These are phyloP conservation scores for Ctenicera cuprea DNA, from an alignment of 2,888 invertebrate species.

Conservation along the genomic window DNA sequence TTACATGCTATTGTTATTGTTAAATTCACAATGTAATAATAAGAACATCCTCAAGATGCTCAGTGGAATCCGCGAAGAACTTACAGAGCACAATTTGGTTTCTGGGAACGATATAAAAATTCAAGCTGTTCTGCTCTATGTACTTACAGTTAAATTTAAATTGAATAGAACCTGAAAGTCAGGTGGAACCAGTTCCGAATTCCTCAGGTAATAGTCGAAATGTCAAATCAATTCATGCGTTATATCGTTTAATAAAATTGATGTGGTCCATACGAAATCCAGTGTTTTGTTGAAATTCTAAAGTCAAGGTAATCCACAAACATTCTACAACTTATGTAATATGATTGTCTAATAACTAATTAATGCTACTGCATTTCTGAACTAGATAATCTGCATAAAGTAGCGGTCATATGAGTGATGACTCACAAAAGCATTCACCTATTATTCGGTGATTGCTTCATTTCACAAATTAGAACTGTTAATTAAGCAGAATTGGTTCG, in stretches of 20 bases:
- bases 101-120: too few species aligned
- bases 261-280: slow-evolving; percentile 16
- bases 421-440: slow-evolving; percentile 5
- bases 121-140: not conserved
- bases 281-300: slow-evolving; percentile 3
- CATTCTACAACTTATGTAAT: slow-evolving; percentile 5
- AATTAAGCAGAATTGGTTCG: too few species aligned
- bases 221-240: slow-evolving; percentile 37
- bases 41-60: too few species aligned
- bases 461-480: too few species aligned
- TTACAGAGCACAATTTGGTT: too few species aligned
- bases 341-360: not conserved
- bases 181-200: slow-evolving; percentile 46
- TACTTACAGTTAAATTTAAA: slow-evolving; percentile 38
- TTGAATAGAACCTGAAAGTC: slow-evolving; percentile 44
- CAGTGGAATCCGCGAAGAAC: too few species aligned
- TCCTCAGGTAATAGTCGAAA: slow-evolving; percentile 40
- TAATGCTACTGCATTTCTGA: slow-evolving; percentile 7
- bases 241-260: slow-evolving; percentile 21
- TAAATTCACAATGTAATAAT: too few species aligned
- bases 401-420: slow-evolving; percentile 4
- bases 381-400: not conserved
- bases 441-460: too few species aligned
- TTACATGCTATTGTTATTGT: too few species aligned
- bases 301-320: slow-evolving; percentile 41